Conservation (phyloP, 1,140 invertebrate species). For the Frieseomelitta varia region DNA sequence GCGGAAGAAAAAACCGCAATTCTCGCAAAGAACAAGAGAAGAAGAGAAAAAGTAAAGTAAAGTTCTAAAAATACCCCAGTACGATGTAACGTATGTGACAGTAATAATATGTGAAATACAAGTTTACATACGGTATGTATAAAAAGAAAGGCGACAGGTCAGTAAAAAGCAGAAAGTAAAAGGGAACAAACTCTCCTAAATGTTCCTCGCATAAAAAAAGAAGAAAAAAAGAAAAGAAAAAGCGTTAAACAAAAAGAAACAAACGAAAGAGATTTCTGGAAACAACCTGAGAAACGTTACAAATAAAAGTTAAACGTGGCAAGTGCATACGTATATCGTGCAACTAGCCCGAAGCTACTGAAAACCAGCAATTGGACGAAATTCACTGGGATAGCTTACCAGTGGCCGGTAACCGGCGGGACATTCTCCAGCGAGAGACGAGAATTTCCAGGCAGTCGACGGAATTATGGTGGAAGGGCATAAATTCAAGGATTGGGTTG, state of each 20-base stretch:
- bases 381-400: background rate
- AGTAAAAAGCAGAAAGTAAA: background rate
- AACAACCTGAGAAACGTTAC: background rate
- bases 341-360: background rate
- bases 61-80: too few relatives aligned
- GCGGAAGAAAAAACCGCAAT: too few relatives aligned
- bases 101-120: too few relatives aligned
- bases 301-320: background rate
- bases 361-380: background rate
- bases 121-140: background rate
- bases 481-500: conserved; percentile 12
- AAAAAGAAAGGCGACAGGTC: background rate
- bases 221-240: background rate
- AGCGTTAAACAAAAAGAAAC: background rate
- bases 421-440: background rate
- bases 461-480: background rate
- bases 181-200: background rate
- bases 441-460: background rate
- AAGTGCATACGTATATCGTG: background rate
- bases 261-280: background rate
- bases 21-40: too few relatives aligned
- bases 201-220: background rate
- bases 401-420: background rate
- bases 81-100: too few relatives aligned
- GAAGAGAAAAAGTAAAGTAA: too few relatives aligned